Evolutionary conservation across 2,888 invertebrate species (phyloP).

Genomic region (Euspilapteryx auroguttella): DNA sequence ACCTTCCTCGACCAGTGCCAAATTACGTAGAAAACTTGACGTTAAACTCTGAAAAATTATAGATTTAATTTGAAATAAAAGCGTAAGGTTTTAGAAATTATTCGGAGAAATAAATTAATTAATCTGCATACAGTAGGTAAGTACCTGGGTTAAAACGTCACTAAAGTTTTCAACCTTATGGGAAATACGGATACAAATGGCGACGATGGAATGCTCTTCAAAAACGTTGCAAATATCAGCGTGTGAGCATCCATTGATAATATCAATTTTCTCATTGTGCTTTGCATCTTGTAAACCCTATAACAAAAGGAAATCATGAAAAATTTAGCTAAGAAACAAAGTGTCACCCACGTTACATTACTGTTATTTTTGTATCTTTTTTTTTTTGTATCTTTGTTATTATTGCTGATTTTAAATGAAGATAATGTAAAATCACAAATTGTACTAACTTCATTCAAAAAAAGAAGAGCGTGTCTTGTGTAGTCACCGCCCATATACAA

Average conservation of each 20-base stretch:
- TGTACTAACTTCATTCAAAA: conserved; percentile 32
- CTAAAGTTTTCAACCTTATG: no score
- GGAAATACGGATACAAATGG: conserved; percentile 23
- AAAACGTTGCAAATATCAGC: conserved; percentile 44
- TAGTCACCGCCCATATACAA: conserved; percentile 36
- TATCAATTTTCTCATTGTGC: conserved; percentile 27
- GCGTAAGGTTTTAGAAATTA: no score
- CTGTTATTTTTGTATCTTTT: no score
- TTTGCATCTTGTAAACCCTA: conserved; percentile 28
- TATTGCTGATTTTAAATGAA: no score
- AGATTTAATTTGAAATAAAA: background rate
- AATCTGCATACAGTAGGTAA: background rate
- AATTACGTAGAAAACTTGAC: conserved; percentile 23
- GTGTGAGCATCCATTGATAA: conserved; percentile 28
- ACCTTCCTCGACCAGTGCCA: conserved; percentile 36
- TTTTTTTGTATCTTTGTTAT: no score
- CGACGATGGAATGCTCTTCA: conserved; percentile 29
- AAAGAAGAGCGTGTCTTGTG: conserved; percentile 29
- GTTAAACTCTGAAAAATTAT: conserved; percentile 23
- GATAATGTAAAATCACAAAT: background rate
- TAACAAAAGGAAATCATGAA: conserved; percentile 5
- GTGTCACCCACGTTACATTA: background rate
- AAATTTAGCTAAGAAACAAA: background rate
- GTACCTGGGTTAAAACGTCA: conserved; percentile 25
- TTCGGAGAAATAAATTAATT: no score